phyloP scores from a whole-genome alignment of 2,797 vertebrate species.

The Huso huso region DNA sequence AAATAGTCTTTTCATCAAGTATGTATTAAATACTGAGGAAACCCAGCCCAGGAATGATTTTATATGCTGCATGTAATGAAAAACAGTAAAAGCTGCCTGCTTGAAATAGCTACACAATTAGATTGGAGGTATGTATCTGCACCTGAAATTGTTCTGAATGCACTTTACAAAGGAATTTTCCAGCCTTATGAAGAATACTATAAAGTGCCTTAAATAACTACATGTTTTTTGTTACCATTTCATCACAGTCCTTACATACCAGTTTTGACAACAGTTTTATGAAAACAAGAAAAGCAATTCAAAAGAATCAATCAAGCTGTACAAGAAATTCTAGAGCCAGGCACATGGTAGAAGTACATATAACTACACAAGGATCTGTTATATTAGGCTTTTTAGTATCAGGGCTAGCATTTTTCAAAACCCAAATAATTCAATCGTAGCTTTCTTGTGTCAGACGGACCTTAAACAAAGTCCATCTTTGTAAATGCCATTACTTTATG shows the following conservation, averaged over 20 bases:
- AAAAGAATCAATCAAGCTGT: conserved; percentile 27
- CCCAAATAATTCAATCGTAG: not conserved
- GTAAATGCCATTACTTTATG: not conserved
- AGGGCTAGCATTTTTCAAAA: too few relatives aligned
- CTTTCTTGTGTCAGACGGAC: not conserved
- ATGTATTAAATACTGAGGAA: too few relatives aligned
- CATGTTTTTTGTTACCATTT: conserved; percentile 19
- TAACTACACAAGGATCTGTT: conserved; percentile 1
- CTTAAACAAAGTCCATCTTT: not conserved
- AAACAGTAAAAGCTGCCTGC: not conserved
- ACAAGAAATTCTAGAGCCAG: conserved; percentile 21
- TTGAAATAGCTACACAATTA: not conserved
- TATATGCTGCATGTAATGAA: not conserved
- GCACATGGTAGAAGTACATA: conserved; percentile 11
- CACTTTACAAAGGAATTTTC: not conserved
- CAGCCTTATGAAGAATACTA: not conserved
- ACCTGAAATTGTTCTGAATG: not conserved
- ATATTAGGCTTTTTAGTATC: not conserved
- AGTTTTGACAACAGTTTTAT: conserved; percentile 23
- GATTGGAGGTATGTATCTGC: not conserved
- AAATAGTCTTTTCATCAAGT: too few relatives aligned
- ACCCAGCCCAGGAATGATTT: not conserved
- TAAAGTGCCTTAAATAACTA: conserved; percentile 3
- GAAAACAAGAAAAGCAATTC: conserved; percentile 24
- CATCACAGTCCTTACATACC: conserved; percentile 21